A percentile compares a stretch with the other conserved stretches of the same genome.
Conservation (phyloP, 2,797 vertebrate genomes). For the Hozukius guyotensis region DNA sequence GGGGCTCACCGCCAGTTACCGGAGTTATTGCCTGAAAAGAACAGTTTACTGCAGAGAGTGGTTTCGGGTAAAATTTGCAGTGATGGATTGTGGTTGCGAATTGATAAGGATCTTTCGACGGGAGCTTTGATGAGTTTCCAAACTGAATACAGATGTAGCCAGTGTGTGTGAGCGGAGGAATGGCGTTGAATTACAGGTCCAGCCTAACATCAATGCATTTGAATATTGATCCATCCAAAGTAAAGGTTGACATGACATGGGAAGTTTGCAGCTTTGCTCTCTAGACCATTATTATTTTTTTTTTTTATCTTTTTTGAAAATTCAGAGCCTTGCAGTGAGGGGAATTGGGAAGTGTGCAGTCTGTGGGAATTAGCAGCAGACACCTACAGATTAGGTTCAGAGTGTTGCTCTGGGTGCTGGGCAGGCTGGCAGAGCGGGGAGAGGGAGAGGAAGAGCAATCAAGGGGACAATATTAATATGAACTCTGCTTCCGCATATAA, state of each 20-base stretch:
- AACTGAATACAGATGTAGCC: conserved; percentile 55
- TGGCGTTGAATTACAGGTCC: conserved; percentile 29
- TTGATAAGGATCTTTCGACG: conserved; percentile 69
- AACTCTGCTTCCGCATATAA: conserved; percentile 42
- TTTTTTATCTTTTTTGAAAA: conserved; percentile 47
- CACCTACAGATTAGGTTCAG: conserved; percentile 49
- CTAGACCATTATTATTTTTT: conserved; percentile 41
- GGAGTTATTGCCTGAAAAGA: conserved; percentile 74
- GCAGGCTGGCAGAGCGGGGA: conserved; percentile 34
- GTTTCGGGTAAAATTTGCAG: conserved; percentile 61
- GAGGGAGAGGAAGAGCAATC: conserved; percentile 34
- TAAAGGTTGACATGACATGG: conserved; percentile 48
- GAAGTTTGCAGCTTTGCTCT: conserved; percentile 5
- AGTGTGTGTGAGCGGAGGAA: conserved; percentile 10
- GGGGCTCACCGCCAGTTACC: conserved; percentile 68
- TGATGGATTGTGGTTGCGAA: conserved; percentile 72
- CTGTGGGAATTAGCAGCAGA: conserved; percentile 54
- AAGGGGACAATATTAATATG: conserved; percentile 51
- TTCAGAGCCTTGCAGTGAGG: conserved; percentile 31
- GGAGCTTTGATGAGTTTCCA: conserved; percentile 65
- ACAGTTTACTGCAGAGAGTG: conserved; percentile 63
- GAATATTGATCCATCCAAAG: conserved; percentile 58
- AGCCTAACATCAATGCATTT: conserved; percentile 28
- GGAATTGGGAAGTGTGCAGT: conserved; percentile 47
- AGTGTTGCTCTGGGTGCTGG: conserved; percentile 37